A percentile compares a stretch with the other conserved stretches of the same genome.
Conservation (phyloP, 2,113 vertebrate species). For the Cyprichromis sp. region DNA sequence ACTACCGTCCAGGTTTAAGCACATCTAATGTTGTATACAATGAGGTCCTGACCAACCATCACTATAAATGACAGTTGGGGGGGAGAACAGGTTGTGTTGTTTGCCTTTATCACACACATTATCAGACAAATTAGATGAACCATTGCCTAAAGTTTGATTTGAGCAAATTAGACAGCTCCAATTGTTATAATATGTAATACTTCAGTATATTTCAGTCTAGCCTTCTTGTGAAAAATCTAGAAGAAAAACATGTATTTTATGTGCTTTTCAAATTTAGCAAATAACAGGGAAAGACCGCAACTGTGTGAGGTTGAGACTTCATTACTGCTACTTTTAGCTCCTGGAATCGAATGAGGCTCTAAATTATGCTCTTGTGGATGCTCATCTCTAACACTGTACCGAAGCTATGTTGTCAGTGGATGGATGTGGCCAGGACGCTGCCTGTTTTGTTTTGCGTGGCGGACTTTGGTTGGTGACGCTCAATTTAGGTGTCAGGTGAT, state of each 20-base stretch:
- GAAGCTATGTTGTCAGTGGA: background rate
- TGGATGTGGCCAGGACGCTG: constrained; percentile 22
- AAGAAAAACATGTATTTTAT: background rate
- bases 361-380: constrained; percentile 18
- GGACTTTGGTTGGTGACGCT: constrained; percentile 29
- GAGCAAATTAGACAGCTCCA: background rate
- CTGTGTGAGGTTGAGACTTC: background rate
- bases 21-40: background rate
- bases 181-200: background rate
- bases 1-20: background rate
- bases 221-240: background rate
- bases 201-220: background rate
- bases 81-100: background rate
- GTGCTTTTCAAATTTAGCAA: constrained; percentile 1
- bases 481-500: constrained; percentile 62
- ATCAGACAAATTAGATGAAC: background rate
- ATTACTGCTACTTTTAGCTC: constrained; percentile 29
- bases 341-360: background rate
- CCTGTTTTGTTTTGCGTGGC: constrained; percentile 37
- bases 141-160: background rate
- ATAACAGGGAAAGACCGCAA: background rate
- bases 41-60: background rate
- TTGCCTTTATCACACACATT: background rate
- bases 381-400: constrained; percentile 3
- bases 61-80: background rate